Evolutionary conservation across 2,888 invertebrate genomes (phyloP).

Genomic region (Synergus laeviventris): DNA sequence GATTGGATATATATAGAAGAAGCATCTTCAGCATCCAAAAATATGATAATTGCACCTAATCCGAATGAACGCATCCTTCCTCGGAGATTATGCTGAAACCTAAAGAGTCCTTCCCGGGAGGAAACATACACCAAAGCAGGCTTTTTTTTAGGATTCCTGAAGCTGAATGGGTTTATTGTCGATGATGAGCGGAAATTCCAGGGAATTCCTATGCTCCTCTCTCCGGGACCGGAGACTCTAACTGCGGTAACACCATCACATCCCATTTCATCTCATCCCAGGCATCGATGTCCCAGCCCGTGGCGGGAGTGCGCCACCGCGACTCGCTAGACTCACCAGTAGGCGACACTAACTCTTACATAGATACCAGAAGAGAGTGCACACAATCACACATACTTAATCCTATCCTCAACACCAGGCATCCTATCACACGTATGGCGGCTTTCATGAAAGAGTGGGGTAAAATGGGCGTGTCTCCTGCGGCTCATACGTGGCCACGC

Average conservation of each 20-base stretch:
- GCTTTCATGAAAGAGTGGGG: constrained; percentile 55
- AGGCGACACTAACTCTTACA: constrained; percentile 35
- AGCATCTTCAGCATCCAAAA: no score
- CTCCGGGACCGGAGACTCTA: background rate
- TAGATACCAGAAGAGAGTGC: constrained; percentile 8
- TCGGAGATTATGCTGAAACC: background rate
- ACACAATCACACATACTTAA: background rate
- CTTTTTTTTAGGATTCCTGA: constrained; percentile 10
- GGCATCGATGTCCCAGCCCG: constrained; percentile 38
- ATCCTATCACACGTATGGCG: constrained; percentile 59
- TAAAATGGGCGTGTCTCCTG: constrained; percentile 60
- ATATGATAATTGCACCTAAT: no score
- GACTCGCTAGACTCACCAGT: constrained; percentile 30
- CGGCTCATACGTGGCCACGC: constrained; percentile 74
- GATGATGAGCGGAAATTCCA: constrained; percentile 32
- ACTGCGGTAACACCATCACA: background rate
- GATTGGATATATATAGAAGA: no score
- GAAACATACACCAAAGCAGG: constrained; percentile 3
- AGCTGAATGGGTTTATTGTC: constrained; percentile 27
- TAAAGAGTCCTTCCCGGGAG: background rate
- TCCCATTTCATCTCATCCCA: constrained; percentile 27
- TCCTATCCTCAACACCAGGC: constrained; percentile 15
- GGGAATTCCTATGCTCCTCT: constrained; percentile 18
- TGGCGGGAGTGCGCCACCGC: constrained; percentile 36
- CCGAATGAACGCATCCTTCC: constrained; percentile 1